These are phyloP conservation scores for Meiosimyza platycephala DNA, from an alignment of 2,888 invertebrate genomes.

Conservation along the genomic window DNA sequence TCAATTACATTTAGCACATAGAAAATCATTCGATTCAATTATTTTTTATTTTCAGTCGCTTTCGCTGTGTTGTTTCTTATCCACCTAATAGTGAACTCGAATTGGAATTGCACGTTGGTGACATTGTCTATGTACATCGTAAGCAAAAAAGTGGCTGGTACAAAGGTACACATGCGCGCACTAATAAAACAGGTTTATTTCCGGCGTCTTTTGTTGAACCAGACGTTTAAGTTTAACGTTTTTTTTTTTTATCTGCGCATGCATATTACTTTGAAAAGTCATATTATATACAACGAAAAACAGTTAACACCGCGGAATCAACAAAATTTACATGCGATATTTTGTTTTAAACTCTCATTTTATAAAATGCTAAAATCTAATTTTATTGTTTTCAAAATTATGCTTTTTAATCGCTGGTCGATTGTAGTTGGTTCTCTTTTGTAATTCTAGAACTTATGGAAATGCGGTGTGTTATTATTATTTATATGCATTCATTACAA, in stretches of 20 bases:
- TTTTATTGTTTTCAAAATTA: conserved; percentile 3
- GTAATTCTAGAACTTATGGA: not conserved
- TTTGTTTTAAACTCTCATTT: conserved; percentile 22
- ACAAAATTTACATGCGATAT: conserved; percentile 9
- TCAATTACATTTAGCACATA: too few species aligned
- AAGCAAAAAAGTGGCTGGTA: conserved; percentile 97
- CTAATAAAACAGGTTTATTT: conserved; percentile 93
- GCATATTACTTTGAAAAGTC: not conserved
- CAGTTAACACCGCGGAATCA: not conserved
- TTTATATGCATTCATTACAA: not conserved
- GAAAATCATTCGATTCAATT: not conserved
- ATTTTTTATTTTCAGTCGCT: conserved; percentile 68
- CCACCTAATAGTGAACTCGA: conserved; percentile 95
- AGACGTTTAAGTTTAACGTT: conserved; percentile 56
- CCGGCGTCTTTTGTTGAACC: conserved; percentile 94
- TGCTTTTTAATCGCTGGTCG: conserved; percentile 27
- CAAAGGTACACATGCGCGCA: conserved; percentile 89
- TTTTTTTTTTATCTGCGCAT: not conserved
- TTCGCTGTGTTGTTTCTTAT: conserved; percentile 92
- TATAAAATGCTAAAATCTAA: conserved; percentile 3
- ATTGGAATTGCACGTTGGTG: conserved; percentile 88
- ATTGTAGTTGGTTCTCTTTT: conserved; percentile 2
- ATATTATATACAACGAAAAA: conserved; percentile 3
- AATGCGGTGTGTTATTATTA: not conserved
- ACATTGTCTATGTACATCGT: conserved; percentile 90